These are phyloP conservation scores for Thinocorus orbignyianus DNA, from an alignment of 2,113 vertebrate genomes.

Conservation along the genomic window DNA sequence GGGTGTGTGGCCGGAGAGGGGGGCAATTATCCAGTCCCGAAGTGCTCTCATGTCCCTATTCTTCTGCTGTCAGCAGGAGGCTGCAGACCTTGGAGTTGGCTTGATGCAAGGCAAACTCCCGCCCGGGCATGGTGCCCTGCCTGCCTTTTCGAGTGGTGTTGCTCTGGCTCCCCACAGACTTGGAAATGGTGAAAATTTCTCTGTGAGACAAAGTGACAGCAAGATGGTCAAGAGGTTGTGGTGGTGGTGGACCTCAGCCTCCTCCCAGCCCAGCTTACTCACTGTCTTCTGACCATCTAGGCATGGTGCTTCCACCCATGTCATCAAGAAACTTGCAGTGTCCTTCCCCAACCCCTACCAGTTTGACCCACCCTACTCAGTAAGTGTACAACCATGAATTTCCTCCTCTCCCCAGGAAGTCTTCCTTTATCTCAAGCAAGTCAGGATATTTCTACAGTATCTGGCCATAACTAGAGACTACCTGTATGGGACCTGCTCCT, in stretches of 20 bases:
- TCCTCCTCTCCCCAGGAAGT: neutral
- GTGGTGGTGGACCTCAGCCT: neutral
- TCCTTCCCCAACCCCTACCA: neutral
- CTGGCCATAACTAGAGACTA: neutral
- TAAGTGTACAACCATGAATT: neutral
- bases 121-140: neutral
- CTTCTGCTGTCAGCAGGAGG: neutral
- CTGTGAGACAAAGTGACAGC: neutral
- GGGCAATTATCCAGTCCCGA: neutral
- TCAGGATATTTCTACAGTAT: neutral
- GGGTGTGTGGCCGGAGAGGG: neutral
- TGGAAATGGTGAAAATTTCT: constrained; percentile 48
- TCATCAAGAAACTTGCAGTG: neutral
- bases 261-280: neutral
- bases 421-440: neutral
- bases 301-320: neutral
- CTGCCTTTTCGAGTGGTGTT: constrained; percentile 1
- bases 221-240: neutral
- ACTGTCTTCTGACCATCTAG: neutral
- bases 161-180: neutral
- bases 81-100: constrained; percentile 69
- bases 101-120: constrained; percentile 51
- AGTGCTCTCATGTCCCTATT: neutral
- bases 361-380: accelerated
- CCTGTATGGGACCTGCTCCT: constrained; percentile 55